A percentile compares a stretch with the other conserved stretches of the same genome.
These are phyloP conservation scores for Drosophila bipectinata DNA, from an alignment of 1,140 invertebrate species.

Conservation along the genomic window DNA sequence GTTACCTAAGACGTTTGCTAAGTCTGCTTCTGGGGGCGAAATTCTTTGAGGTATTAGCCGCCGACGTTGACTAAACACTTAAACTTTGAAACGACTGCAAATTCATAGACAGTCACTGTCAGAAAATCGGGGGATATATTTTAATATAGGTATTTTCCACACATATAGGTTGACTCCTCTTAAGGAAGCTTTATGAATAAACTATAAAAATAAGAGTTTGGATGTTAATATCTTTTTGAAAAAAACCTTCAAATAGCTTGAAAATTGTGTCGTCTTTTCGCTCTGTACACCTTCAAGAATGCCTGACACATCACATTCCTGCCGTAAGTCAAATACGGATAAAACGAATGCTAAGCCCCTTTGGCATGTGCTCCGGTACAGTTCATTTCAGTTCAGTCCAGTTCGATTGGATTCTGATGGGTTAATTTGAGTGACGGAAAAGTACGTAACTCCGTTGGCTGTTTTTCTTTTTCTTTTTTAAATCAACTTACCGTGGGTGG, in stretches of 20 bases:
- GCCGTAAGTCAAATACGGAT: constrained; percentile 25
- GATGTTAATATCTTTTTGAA: no score
- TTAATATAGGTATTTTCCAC: neutral
- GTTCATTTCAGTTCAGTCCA: constrained; percentile 14
- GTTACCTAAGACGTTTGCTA: constrained; percentile 34
- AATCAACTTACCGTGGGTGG: constrained; percentile 82
- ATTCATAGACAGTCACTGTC: constrained; percentile 7
- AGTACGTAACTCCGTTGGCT: constrained; percentile 30
- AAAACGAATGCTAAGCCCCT: constrained; percentile 42
- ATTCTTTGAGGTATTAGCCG: constrained; percentile 70
- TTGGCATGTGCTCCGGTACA: constrained; percentile 26
- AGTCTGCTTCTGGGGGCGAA: constrained; percentile 45
- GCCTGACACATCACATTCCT: constrained; percentile 47
- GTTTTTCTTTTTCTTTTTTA: constrained; percentile 7
- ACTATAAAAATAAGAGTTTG: no score
- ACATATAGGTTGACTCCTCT: neutral
- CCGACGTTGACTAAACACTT: constrained; percentile 34
- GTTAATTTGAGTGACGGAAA: constrained; percentile 14
- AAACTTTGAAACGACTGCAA: constrained; percentile 47
- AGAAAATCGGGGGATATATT: neutral
- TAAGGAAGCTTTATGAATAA: no score
- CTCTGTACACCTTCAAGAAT: constrained; percentile 23
- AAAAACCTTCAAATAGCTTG: neutral
- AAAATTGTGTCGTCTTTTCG: neutral
- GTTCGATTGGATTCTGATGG: constrained; percentile 10